These are phyloP conservation scores for Paradoxurus hermaphroditus DNA, from an alignment of 2,113 vertebrate species.

Conservation along the genomic window DNA sequence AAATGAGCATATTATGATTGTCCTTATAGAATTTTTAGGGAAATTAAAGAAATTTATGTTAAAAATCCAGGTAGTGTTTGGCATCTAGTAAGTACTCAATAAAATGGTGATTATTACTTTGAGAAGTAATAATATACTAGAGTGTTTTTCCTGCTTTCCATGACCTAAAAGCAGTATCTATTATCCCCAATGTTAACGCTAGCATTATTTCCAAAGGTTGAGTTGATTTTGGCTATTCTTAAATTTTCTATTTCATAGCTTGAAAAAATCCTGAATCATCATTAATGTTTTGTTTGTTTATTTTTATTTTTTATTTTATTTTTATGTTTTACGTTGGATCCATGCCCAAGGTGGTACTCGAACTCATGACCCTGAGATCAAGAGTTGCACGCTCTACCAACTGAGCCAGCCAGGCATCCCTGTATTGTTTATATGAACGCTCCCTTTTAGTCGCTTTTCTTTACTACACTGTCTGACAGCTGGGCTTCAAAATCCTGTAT, in stretches of 20 bases:
- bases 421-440: neutral
- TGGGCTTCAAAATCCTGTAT: neutral
- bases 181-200: neutral
- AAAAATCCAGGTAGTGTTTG: neutral
- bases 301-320: no score
- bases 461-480: neutral
- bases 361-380: no score
- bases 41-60: neutral
- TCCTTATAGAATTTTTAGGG: neutral
- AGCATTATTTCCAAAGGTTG: neutral
- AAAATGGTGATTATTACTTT: neutral
- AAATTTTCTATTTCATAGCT: neutral
- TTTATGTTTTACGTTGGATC: no score
- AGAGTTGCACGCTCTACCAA: no score
- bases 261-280: neutral
- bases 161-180: neutral
- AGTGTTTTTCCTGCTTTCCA: neutral
- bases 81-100: neutral
- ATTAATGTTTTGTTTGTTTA: neutral
- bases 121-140: neutral
- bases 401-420: no score
- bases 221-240: constrained; percentile 1
- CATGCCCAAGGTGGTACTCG: no score
- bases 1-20: neutral
- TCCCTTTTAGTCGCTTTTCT: neutral